These are phyloP conservation scores for Aplidium turbinatum DNA, from an alignment of 23 tunicate genomes.

Conservation along the genomic window DNA sequence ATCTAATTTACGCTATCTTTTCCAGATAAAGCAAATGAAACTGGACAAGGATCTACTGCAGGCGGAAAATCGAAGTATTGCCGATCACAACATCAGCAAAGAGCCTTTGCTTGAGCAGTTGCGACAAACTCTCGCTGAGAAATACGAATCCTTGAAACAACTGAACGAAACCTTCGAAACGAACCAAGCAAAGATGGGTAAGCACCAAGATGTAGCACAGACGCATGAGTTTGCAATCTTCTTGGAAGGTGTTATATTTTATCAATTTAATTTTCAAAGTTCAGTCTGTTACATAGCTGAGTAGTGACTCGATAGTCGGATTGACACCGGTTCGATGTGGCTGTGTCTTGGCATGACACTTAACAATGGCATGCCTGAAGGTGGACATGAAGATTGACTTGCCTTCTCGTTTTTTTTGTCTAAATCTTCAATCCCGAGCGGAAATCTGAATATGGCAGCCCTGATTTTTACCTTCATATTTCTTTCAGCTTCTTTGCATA, in stretches of 20 bases:
- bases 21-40: constrained; percentile 64
- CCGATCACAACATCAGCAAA: constrained; percentile 72
- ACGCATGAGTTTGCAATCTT: too few relatives aligned
- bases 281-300: too few relatives aligned
- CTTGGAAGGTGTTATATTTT: too few relatives aligned
- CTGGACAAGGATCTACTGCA: constrained; percentile 76
- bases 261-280: too few relatives aligned
- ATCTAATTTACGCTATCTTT: not conserved
- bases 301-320: too few relatives aligned
- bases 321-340: too few relatives aligned
- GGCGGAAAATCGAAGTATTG: constrained; percentile 86
- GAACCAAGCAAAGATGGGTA: constrained; percentile 76
- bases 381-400: too few relatives aligned
- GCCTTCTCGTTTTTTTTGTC: too few relatives aligned
- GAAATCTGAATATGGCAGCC: too few relatives aligned
- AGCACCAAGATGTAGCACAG: not conserved
- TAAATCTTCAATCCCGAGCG: too few relatives aligned
- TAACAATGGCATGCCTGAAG: too few relatives aligned
- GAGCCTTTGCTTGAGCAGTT: constrained; percentile 62
- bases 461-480: not conserved
- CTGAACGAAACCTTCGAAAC: constrained; percentile 53
- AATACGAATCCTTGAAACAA: constrained; percentile 57
- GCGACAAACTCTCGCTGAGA: constrained; percentile 53
- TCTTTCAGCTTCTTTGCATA: constrained; percentile 67
- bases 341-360: too few relatives aligned